phyloP scores from a whole-genome alignment of 2,797 vertebrate species.

The Fistularia tabacaria region DNA sequence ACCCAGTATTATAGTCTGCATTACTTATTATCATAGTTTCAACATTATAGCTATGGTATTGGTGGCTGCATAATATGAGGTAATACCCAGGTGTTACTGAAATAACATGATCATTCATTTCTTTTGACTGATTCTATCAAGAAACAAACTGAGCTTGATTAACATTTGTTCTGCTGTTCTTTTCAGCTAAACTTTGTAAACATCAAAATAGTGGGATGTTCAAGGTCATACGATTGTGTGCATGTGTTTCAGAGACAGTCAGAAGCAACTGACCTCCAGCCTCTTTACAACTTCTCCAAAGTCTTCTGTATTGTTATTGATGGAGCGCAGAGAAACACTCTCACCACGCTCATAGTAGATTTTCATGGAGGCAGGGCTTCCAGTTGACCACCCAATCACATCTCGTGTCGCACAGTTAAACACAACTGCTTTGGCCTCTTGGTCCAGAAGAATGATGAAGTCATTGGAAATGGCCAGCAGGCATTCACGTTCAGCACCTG shows the following conservation, averaged over 20 bases:
- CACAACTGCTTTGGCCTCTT: slow-evolving; percentile 88
- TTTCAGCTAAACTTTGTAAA: not conserved
- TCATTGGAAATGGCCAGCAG: slow-evolving; percentile 91
- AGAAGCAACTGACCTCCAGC: slow-evolving; percentile 85
- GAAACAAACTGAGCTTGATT: not conserved
- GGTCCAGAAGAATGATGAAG: slow-evolving; percentile 89
- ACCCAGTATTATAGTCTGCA: slow-evolving; percentile 31
- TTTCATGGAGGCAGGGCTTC: slow-evolving; percentile 88
- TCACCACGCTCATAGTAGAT: slow-evolving; percentile 95
- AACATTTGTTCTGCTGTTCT: slow-evolving; percentile 18
- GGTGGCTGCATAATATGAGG: slow-evolving; percentile 36
- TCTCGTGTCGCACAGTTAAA: slow-evolving; percentile 95
- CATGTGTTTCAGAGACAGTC: slow-evolving; percentile 10
- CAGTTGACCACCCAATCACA: slow-evolving; percentile 92
- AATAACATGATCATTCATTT: slow-evolving; percentile 13
- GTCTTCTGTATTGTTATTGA: slow-evolving; percentile 88
- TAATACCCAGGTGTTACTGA: slow-evolving; percentile 32
- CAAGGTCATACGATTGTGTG: not conserved
- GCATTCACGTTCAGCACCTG: slow-evolving; percentile 88
- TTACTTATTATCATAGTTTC: slow-evolving; percentile 33
- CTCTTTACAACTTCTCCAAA: slow-evolving; percentile 94
- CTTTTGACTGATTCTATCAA: too few species aligned
- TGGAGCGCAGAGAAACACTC: slow-evolving; percentile 89
- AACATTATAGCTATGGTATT: slow-evolving; percentile 27
- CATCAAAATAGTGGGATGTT: too few species aligned